phyloP scores from a whole-genome alignment of 2,888 invertebrate genomes.

The Hirtodrosophila duncani region DNA sequence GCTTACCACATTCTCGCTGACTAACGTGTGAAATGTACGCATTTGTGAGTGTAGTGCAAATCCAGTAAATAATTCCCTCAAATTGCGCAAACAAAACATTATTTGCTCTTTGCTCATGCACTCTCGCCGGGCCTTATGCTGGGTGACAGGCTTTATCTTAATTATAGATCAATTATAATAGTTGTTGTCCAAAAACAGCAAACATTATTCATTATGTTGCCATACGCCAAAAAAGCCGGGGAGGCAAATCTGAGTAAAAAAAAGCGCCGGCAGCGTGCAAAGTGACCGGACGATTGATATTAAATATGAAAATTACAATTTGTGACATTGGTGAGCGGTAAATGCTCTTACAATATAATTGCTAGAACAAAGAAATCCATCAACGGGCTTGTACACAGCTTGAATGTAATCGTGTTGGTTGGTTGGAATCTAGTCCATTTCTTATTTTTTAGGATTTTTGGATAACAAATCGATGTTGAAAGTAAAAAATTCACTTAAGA shows the following conservation, averaged over 20 bases:
- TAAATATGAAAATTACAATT: too few relatives aligned
- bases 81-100: constrained; percentile 51
- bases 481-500: too few relatives aligned
- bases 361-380: too few relatives aligned
- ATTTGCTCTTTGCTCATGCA: constrained; percentile 2
- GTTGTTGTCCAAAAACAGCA: constrained; percentile 18
- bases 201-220: constrained; percentile 1
- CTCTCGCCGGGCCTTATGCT: constrained; percentile 19
- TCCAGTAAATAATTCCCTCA: constrained; percentile 28
- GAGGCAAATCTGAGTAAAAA: constrained; percentile 10
- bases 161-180: constrained; percentile 67
- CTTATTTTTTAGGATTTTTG: too few relatives aligned
- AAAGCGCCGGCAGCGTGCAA: too few relatives aligned
- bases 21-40: background rate
- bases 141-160: constrained; percentile 61
- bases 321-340: too few relatives aligned
- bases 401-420: background rate
- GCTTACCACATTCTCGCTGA: too few relatives aligned
- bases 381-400: too few relatives aligned
- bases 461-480: too few relatives aligned
- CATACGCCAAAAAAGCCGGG: constrained; percentile 3
- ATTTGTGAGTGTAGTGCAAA: constrained; percentile 10
- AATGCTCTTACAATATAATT: too few relatives aligned
- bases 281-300: too few relatives aligned
- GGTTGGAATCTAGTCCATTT: too few relatives aligned